Conservation (phyloP, 1,140 invertebrate genomes). For the Euborellia annulipes region DNA sequence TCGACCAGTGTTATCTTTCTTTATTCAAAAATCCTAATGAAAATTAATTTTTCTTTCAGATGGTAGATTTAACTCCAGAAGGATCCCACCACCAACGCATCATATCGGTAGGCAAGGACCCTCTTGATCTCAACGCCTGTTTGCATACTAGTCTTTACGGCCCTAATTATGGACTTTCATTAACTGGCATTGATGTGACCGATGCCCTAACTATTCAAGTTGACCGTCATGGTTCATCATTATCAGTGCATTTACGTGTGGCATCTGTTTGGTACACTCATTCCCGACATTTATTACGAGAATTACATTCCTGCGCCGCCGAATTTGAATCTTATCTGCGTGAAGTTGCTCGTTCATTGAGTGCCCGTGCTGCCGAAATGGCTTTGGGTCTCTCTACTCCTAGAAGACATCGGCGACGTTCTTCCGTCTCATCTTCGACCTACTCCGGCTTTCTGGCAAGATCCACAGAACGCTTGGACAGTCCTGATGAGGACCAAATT, state of each 20-base stretch:
- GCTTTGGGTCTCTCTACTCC: constrained; percentile 52
- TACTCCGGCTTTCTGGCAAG: too few species aligned
- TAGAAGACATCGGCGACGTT: too few species aligned
- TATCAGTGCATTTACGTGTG: constrained; percentile 47
- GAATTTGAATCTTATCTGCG: constrained; percentile 53
- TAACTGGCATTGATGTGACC: neutral
- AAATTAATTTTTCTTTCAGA: too few species aligned
- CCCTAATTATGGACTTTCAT: neutral
- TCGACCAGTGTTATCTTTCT: too few species aligned
- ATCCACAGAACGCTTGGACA: too few species aligned
- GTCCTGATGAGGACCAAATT: too few species aligned
- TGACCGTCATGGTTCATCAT: constrained; percentile 24
- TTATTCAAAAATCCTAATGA: too few species aligned
- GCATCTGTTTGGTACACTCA: constrained; percentile 90
- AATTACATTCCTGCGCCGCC: constrained; percentile 66
- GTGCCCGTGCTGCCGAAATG: constrained; percentile 82
- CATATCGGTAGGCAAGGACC: constrained; percentile 68
- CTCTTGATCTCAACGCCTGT: constrained; percentile 29
- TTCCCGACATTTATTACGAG: constrained; percentile 68
- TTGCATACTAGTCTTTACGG: constrained; percentile 21
- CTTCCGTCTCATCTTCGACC: too few species aligned
- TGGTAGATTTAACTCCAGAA: constrained; percentile 75
- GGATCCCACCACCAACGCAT: constrained; percentile 70
- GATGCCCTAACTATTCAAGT: constrained; percentile 12
- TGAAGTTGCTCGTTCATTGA: constrained; percentile 65